These are phyloP conservation scores for Scolanthus callimorphus DNA, from an alignment of 92 coral and sea anemone species.

Conservation along the genomic window DNA sequence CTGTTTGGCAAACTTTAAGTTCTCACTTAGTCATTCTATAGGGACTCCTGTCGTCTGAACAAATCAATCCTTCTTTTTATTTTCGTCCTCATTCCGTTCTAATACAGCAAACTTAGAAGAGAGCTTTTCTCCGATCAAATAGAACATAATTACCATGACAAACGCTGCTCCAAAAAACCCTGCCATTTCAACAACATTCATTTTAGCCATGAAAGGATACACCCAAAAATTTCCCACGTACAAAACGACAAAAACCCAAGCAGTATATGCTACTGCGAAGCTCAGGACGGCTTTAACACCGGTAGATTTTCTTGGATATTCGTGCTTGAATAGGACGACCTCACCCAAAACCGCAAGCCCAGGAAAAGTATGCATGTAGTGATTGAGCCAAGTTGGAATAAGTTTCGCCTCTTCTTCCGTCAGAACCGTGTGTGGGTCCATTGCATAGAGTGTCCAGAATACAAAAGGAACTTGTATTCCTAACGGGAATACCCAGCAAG, in stretches of 20 bases:
- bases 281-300: slow-evolving; percentile 58
- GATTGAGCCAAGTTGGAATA: slow-evolving; percentile 78
- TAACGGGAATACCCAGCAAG: slow-evolving; percentile 77
- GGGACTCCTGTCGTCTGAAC: too few relatives aligned
- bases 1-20: too few relatives aligned
- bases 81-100: too few relatives aligned
- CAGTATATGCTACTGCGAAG: slow-evolving; percentile 48
- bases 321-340: slow-evolving; percentile 66
- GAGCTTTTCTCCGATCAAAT: slow-evolving; percentile 75
- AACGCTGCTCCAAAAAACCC: slow-evolving; percentile 50
- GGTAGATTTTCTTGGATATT: slow-evolving; percentile 57
- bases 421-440: slow-evolving; percentile 73
- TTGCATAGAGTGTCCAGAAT: slow-evolving; percentile 82
- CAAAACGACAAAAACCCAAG: slow-evolving; percentile 86
- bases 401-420: slow-evolving; percentile 58
- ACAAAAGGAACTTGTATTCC: slow-evolving; percentile 65
- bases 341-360: slow-evolving; percentile 54
- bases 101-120: too few relatives aligned
- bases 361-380: slow-evolving; percentile 87
- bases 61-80: too few relatives aligned
- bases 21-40: too few relatives aligned
- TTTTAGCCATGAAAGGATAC: slow-evolving; percentile 82
- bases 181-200: slow-evolving; percentile 44
- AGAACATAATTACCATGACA: slow-evolving; percentile 43
- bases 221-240: slow-evolving; percentile 74